Evolutionary conservation across 2,797 vertebrate species (phyloP).

Genomic region (Distichodus sexfasciatus): DNA sequence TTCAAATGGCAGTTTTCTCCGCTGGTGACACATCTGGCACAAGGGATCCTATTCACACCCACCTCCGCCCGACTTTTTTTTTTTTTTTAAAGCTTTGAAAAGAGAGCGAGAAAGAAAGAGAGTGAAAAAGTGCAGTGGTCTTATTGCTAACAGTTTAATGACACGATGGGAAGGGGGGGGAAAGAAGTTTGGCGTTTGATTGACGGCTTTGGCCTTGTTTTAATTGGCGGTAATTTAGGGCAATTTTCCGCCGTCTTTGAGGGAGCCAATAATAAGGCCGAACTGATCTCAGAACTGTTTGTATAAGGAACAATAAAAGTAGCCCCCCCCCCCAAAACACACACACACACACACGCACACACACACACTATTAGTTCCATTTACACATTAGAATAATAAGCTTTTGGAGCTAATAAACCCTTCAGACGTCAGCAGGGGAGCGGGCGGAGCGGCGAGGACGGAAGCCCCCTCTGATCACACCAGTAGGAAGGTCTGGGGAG

Average conservation of each 20-base stretch:
- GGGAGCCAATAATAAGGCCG: conserved; percentile 82
- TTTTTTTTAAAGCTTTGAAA: conserved; percentile 45
- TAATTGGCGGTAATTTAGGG: conserved; percentile 96
- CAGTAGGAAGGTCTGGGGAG: too few species aligned
- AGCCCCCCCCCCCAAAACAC: conserved; percentile 56
- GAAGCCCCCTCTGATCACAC: too few species aligned
- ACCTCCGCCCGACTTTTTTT: conserved; percentile 65
- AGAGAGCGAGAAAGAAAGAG: conserved; percentile 29
- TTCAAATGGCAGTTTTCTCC: conserved; percentile 47
- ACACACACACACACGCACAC: too few species aligned
- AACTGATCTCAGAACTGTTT: conserved; percentile 80
- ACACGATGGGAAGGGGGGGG: too few species aligned
- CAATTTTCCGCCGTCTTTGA: conserved; percentile 86
- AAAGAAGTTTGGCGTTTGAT: conserved; percentile 81
- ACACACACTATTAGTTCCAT: conserved; percentile 81
- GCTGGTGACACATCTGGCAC: conserved; percentile 85
- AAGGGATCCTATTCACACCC: conserved; percentile 66
- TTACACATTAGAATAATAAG: conserved; percentile 84
- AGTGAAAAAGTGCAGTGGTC: conserved; percentile 45
- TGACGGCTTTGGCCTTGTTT: conserved; percentile 95
- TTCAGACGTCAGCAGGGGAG: conserved; percentile 69
- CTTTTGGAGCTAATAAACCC: conserved; percentile 78
- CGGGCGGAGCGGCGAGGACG: too few species aligned
- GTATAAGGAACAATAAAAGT: conserved; percentile 80
- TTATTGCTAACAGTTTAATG: conserved; percentile 77